Percentiles rank a stretch among this genome's conserved stretches.
phyloP scores from a whole-genome alignment of 2,113 vertebrate species.

The Anolis carolinensis region DNA sequence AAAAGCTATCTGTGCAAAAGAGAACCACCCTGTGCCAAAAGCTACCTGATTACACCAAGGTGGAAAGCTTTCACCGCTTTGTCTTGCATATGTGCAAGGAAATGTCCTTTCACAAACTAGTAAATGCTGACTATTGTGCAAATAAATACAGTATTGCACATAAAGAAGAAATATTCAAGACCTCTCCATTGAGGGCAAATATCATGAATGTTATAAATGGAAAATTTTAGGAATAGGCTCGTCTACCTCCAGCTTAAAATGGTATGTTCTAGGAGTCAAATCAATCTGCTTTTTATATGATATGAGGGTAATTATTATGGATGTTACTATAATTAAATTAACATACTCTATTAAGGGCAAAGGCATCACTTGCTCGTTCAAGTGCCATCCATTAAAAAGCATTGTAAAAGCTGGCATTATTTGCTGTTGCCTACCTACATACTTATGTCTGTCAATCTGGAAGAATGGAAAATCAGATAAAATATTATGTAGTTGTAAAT shows the following conservation, averaged over 20 bases:
- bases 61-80: too few relatives aligned
- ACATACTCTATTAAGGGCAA: background rate
- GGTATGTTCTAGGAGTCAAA: background rate
- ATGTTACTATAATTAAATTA: too few relatives aligned
- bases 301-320: background rate
- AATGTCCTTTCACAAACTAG: too few relatives aligned
- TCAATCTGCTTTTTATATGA: background rate
- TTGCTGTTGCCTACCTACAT: slow-evolving; percentile 18
- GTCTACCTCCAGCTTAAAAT: background rate
- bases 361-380: background rate
- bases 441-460: background rate
- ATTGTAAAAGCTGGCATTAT: background rate
- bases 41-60: too few relatives aligned
- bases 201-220: background rate
- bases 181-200: background rate
- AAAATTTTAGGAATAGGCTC: background rate
- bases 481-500: background rate
- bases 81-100: too few relatives aligned
- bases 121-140: too few relatives aligned
- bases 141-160: background rate
- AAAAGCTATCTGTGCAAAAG: too few relatives aligned
- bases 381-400: background rate
- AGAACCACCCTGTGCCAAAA: too few relatives aligned
- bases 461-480: background rate
- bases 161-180: background rate